These are phyloP conservation scores for Bujurquina vittata DNA, from an alignment of 2,113 vertebrate species.

Conservation along the genomic window DNA sequence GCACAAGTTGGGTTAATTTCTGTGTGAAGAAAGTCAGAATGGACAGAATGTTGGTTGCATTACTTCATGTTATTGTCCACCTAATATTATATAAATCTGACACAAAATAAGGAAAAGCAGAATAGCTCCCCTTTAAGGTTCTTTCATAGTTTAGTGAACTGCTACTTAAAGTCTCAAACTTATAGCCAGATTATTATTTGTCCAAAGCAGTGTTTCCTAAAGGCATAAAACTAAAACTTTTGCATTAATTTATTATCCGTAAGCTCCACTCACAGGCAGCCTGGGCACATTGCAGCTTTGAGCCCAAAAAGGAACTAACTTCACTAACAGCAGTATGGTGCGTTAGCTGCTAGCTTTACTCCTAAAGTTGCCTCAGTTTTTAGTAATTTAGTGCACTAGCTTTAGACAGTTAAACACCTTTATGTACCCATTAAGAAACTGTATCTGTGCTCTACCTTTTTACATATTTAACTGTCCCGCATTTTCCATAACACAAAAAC, in stretches of 20 bases:
- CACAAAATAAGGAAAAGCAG: too few species aligned
- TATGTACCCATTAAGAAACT: neutral
- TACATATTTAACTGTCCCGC: accelerated
- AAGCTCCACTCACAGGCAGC: neutral
- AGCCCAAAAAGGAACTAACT: constrained; percentile 30
- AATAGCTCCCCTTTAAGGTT: too few species aligned
- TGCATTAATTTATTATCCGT: neutral
- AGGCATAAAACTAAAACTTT: neutral
- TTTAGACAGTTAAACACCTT: neutral
- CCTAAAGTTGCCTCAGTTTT: neutral
- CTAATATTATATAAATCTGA: too few species aligned
- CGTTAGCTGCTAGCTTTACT: constrained; percentile 1
- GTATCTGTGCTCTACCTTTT: accelerated
- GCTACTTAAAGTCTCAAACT: too few species aligned
- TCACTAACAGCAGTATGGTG: neutral
- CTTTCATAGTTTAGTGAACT: too few species aligned
- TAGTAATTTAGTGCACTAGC: neutral
- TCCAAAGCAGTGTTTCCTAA: neutral
- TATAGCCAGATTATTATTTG: neutral
- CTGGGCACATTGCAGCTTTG: neutral
- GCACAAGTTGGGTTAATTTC: neutral
- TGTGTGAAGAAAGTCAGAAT: neutral
- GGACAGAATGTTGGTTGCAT: neutral
- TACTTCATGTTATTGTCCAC: too few species aligned
- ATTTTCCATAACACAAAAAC: neutral